These are phyloP conservation scores for Phalanger gymnotis DNA, from an alignment of 2,797 vertebrate species.

Conservation along the genomic window DNA sequence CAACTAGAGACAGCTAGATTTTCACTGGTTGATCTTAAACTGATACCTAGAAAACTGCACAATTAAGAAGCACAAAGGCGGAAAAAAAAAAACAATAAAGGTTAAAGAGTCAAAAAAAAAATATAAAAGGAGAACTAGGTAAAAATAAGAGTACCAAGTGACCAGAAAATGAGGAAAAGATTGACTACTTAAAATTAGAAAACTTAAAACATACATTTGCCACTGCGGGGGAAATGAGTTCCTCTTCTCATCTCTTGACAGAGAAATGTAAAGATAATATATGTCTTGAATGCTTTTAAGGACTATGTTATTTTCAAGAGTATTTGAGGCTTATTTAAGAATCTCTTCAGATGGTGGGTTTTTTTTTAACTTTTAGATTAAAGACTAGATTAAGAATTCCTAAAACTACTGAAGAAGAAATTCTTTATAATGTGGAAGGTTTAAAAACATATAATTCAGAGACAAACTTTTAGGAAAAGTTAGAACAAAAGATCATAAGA, in stretches of 20 bases:
- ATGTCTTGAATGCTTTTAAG: constrained; percentile 3
- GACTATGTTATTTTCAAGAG: constrained; percentile 15
- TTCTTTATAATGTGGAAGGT: constrained; percentile 19
- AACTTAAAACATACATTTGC: constrained; percentile 6
- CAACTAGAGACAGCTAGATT: not conserved
- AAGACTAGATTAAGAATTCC: not conserved
- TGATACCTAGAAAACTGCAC: not conserved
- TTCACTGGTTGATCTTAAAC: not conserved
- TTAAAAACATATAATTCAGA: constrained; percentile 20
- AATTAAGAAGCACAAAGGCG: not conserved
- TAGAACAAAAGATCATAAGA: not conserved
- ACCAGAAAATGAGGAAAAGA: constrained; percentile 33
- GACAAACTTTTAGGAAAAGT: constrained; percentile 12
- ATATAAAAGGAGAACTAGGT: not conserved
- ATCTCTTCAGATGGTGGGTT: constrained; percentile 24
- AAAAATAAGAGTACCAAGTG: not conserved
- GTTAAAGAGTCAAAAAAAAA: not conserved
- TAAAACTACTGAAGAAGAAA: constrained; percentile 26
- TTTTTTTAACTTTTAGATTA: constrained; percentile 5
- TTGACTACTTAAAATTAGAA: constrained; percentile 24
- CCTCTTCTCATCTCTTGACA: not conserved
- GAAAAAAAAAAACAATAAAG: constrained; percentile 14
- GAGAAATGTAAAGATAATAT: not conserved
- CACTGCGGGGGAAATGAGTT: not conserved
- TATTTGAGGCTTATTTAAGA: constrained; percentile 29